A percentile compares a stretch with the other conserved stretches of the same genome.
Evolutionary conservation across 1,140 invertebrate species (phyloP).

Genomic region (Plutomurus gul): DNA sequence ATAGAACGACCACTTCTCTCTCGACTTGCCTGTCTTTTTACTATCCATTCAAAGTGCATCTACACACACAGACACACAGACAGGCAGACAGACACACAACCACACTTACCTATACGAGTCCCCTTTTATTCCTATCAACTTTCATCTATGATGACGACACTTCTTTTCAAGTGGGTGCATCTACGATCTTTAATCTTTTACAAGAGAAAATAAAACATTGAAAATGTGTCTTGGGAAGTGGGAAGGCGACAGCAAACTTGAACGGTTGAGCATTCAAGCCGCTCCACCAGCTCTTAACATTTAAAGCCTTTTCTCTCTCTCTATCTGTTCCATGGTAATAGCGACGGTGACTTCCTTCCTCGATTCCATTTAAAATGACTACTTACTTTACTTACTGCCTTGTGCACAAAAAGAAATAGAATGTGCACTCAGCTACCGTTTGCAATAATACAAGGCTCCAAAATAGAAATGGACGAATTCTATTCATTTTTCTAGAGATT

Average conservation of each 20-base stretch:
- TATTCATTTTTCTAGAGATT: no score
- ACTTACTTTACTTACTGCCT: no score
- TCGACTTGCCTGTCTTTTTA: conserved; percentile 6
- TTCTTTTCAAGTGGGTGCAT: conserved; percentile 8
- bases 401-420: no score
- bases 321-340: not conserved
- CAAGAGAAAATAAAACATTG: conserved; percentile 35
- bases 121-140: conserved; percentile 20
- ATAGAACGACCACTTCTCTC: not conserved
- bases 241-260: not conserved
- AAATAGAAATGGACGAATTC: no score
- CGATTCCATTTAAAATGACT: no score
- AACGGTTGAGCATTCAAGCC: conserved; percentile 6
- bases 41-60: not conserved
- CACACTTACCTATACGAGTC: not conserved
- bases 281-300: not conserved
- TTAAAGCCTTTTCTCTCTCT: conserved; percentile 6
- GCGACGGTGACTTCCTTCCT: no score
- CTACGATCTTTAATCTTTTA: not conserved
- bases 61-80: not conserved
- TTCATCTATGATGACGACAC: conserved; percentile 22
- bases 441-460: no score
- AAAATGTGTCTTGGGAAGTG: conserved; percentile 27
- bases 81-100: not conserved
- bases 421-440: no score